A percentile compares a stretch with the other conserved stretches of the same genome.
phyloP scores from a whole-genome alignment of 2,797 vertebrate species.

The Labroides dimidiatus region DNA sequence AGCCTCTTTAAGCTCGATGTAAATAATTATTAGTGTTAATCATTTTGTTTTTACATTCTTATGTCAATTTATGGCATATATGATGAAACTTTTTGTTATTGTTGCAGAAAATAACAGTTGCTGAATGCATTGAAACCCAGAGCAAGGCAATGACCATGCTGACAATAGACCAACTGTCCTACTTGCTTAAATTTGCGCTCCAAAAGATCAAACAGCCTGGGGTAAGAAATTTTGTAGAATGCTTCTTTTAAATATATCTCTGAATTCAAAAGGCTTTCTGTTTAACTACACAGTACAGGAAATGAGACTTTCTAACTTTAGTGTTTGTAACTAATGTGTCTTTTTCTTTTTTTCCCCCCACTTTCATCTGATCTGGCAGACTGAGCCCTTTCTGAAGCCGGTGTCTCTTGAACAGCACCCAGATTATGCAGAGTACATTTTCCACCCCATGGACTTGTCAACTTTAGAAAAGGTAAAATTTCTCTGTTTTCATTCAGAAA shows the following conservation, averaged over 20 bases:
- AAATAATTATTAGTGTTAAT: not conserved
- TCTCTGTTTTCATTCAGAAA: not conserved
- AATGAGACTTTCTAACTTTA: not conserved
- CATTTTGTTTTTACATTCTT: conserved; percentile 8
- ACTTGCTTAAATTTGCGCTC: conserved; percentile 98
- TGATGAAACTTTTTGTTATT: conserved; percentile 52
- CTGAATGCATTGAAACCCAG: conserved; percentile 99
- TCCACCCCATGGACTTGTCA: conserved; percentile 97
- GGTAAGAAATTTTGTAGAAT: conserved; percentile 84
- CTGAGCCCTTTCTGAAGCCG: conserved; percentile 98
- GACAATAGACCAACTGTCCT: conserved; percentile 96
- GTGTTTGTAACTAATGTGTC: conserved; percentile 2
- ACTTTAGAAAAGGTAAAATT: conserved; percentile 95
- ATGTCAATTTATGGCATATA: conserved; percentile 14
- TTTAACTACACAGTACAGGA: conserved; percentile 8
- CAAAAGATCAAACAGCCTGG: conserved; percentile 99
- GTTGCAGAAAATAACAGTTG: conserved; percentile 97
- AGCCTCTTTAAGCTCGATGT: conserved; percentile 7
- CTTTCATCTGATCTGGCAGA: conserved; percentile 80
- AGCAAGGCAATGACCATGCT: conserved; percentile 99
- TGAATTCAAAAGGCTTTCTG: not conserved
- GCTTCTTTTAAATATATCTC: not conserved
- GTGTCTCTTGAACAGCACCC: conserved; percentile 98
- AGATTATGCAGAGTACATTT: conserved; percentile 99
- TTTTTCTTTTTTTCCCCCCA: not conserved